These are phyloP conservation scores for Oxyruncus cristatus DNA, from an alignment of 2,113 vertebrate genomes.

Conservation along the genomic window DNA sequence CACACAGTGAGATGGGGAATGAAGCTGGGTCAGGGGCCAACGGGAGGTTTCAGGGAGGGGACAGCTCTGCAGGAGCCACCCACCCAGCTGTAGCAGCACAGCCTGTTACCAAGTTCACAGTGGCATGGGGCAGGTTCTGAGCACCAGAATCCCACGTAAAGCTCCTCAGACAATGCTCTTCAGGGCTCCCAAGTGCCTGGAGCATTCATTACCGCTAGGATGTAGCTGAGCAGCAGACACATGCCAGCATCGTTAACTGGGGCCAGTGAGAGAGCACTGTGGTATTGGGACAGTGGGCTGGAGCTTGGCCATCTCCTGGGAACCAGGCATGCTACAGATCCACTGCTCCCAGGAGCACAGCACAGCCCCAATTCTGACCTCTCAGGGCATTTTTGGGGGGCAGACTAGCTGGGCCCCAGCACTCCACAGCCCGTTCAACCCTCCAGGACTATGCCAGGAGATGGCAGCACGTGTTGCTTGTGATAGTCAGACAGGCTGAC, in stretches of 20 bases:
- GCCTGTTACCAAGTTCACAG: fast-evolving
- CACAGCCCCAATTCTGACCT: fast-evolving
- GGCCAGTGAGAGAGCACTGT: fast-evolving
- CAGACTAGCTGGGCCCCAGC: neutral
- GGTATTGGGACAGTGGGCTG: neutral
- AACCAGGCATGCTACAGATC: fast-evolving
- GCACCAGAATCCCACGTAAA: neutral
- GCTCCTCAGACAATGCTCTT: neutral
- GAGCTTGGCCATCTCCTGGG: neutral
- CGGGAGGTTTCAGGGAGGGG: fast-evolving
- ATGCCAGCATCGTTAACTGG: fast-evolving
- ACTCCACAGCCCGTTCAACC: fast-evolving
- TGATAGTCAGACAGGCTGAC: fast-evolving
- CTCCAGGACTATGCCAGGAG: fast-evolving
- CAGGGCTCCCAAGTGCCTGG: fast-evolving
- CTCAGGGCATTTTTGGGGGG: fast-evolving
- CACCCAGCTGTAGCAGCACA: fast-evolving
- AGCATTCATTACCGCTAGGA: fast-evolving
- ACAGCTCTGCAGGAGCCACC: neutral
- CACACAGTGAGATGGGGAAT: fast-evolving
- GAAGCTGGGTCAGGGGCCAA: neutral
- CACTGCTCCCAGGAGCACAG: fast-evolving
- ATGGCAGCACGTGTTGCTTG: fast-evolving
- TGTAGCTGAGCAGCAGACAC: fast-evolving
- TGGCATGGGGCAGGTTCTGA: neutral